Evolutionary conservation across 2,888 invertebrate species (phyloP).

Genomic region (Lobophora halterata): DNA sequence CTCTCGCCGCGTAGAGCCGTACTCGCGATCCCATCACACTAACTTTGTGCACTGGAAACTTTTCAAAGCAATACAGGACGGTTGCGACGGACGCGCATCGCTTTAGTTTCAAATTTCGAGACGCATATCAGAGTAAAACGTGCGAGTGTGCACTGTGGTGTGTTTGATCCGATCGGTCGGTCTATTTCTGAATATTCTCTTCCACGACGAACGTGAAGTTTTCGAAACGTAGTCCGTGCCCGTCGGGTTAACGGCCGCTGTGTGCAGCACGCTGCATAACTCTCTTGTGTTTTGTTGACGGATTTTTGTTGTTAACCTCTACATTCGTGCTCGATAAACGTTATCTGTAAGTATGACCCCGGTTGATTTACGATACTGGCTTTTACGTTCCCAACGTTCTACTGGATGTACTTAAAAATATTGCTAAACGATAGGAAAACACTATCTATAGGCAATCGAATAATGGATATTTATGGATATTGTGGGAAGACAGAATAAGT

Average conservation of each 20-base stretch:
- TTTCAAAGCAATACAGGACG: conserved; percentile 65
- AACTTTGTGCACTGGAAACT: conserved; percentile 80
- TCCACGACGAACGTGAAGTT: conserved; percentile 72
- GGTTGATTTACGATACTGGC: conserved; percentile 70
- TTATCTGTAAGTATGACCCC: conserved; percentile 80
- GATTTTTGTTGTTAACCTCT: conserved; percentile 74
- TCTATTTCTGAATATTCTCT: conserved; percentile 80
- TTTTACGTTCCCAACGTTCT: conserved; percentile 36
- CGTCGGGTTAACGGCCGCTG: conserved; percentile 77
- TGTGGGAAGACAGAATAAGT: conserved; percentile 25
- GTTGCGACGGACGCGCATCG: conserved; percentile 49
- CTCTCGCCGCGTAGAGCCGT: conserved; percentile 58
- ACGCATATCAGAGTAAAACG: conserved; percentile 47
- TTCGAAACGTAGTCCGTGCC: conserved; percentile 75
- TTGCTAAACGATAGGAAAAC: conserved; percentile 2
- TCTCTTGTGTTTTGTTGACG: conserved; percentile 77
- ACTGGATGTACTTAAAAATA: conserved; percentile 9
- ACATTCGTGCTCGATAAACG: conserved; percentile 59
- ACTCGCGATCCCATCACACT: conserved; percentile 68
- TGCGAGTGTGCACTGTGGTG: conserved; percentile 55
- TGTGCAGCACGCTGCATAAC: conserved; percentile 71
- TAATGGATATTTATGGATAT: conserved; percentile 16
- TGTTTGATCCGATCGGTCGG: conserved; percentile 62
- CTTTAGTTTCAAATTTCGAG: conserved; percentile 49
- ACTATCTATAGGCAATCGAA: conserved; percentile 2